phyloP scores from a whole-genome alignment of 2,113 vertebrate species.

The human (Homo sapiens) region GRCh38 chr12:12908001-12908500 shows the following conservation, averaged over 20 bases:
- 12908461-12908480: constrained; percentile 88
- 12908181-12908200: background rate
- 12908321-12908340: constrained; percentile 89
- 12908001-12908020: background rate
- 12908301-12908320: constrained; percentile 87
- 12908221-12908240: background rate
- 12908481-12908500: constrained; percentile 93
- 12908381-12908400: constrained; percentile 85
- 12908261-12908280: constrained; percentile 23
- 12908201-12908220: background rate
- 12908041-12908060: background rate
- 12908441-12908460: constrained; percentile 87
- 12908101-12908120: background rate
- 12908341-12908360: constrained; percentile 87
- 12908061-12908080: background rate
- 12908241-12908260: constrained; percentile 38
- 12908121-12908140: background rate
- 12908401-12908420: constrained; percentile 85
- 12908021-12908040: background rate
- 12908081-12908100: background rate
- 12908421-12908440: constrained; percentile 82
- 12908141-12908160: fast-evolving
- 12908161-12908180: background rate
- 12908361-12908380: constrained; percentile 86
- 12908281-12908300: constrained; percentile 76